Percentiles rank a stretch among this genome's conserved stretches.
Evolutionary conservation across 2,888 invertebrate species (phyloP).

Genomic region (Eilema depressum): DNA sequence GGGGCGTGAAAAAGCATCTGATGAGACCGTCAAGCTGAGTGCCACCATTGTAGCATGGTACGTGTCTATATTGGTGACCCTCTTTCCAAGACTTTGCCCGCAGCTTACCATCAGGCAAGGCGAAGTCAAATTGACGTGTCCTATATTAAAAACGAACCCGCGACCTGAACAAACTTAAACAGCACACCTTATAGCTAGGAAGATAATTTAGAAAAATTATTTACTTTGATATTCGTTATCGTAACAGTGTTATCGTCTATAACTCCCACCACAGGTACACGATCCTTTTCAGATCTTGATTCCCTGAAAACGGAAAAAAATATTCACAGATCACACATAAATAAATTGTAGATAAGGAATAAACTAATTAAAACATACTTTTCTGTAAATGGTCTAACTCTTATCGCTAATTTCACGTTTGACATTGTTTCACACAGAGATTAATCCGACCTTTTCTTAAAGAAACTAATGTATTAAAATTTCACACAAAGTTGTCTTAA

Average conservation of each 20-base stretch:
- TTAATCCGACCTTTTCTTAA: background rate
- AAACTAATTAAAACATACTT: conserved; percentile 78
- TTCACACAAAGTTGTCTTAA: too few relatives aligned
- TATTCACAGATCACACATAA: conserved; percentile 7
- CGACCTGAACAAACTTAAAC: background rate
- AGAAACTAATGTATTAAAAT: background rate
- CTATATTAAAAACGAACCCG: background rate
- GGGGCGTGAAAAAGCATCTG: too few relatives aligned
- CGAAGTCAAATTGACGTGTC: too few relatives aligned
- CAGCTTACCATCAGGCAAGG: too few relatives aligned
- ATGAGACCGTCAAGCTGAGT: too few relatives aligned
- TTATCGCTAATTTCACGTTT: conserved; percentile 88
- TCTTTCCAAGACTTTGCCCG: too few relatives aligned
- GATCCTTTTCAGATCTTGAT: conserved; percentile 73
- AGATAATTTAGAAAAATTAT: conserved; percentile 28
- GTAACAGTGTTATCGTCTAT: conserved; percentile 82
- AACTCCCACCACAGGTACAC: conserved; percentile 76
- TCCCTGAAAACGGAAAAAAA: conserved; percentile 67
- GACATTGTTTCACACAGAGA: conserved; percentile 75
- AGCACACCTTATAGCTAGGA: background rate
- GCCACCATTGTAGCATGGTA: too few relatives aligned
- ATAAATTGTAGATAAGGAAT: conserved; percentile 4
- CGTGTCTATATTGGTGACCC: too few relatives aligned
- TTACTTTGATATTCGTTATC: conserved; percentile 88
- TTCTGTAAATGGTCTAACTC: conserved; percentile 89